phyloP scores from a whole-genome alignment of 2,888 invertebrate genomes.

The Phengaris alcon region DNA sequence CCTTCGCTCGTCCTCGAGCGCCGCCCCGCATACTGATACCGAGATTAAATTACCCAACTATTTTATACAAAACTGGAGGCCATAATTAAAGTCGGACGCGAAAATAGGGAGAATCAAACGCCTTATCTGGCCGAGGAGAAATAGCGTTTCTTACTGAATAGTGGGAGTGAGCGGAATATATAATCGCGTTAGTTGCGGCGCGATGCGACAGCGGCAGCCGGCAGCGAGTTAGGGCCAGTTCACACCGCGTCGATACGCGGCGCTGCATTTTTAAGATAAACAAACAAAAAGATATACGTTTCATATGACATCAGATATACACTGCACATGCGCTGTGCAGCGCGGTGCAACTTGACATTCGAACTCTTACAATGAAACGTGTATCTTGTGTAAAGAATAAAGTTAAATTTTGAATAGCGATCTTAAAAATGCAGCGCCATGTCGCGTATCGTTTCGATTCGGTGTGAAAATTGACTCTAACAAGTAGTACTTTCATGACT shows the following conservation, averaged over 20 bases:
- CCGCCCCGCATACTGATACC: constrained; percentile 71
- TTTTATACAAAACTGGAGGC: constrained; percentile 78
- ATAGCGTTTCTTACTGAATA: constrained; percentile 77
- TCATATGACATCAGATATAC: no score
- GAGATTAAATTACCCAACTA: constrained; percentile 78
- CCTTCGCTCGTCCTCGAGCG: constrained; percentile 50
- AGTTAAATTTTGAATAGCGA: no score
- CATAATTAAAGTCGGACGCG: constrained; percentile 76
- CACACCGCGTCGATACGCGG: no score
- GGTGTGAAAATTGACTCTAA: no score
- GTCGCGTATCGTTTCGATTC: no score
- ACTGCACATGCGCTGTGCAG: no score
- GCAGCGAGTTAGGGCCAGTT: constrained; percentile 43
- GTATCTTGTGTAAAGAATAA: no score
- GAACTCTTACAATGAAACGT: no score
- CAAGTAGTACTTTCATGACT: constrained; percentile 28
- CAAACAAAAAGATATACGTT: no score
- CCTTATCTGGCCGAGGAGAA: constrained; percentile 77
- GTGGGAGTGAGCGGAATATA: constrained; percentile 78
- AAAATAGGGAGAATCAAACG: constrained; percentile 77
- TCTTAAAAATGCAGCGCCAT: no score
- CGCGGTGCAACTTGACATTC: no score
- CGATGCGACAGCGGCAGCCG: neutral
- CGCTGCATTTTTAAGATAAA: no score
- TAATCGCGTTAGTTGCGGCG: constrained; percentile 66